Percentiles rank a stretch among this genome's conserved stretches.
Conservation (phyloP, 2,797 vertebrate genomes). For the Darevskia mixta region DNA sequence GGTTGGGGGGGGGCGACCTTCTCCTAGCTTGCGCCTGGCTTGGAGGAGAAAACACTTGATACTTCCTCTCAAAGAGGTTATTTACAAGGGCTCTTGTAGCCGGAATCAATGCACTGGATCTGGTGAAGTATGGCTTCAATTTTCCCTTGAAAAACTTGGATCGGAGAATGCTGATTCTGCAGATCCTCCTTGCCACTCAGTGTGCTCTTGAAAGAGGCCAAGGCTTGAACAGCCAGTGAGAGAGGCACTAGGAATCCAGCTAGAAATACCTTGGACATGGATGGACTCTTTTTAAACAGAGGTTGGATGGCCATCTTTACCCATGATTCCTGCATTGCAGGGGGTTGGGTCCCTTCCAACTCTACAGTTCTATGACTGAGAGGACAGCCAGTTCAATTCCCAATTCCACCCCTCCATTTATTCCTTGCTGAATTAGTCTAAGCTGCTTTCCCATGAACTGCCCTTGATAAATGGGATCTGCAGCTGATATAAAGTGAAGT, state of each 20-base stretch:
- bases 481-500: neutral
- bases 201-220: constrained; percentile 54
- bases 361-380: neutral
- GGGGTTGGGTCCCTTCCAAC: too few relatives aligned
- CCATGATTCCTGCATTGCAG: too few relatives aligned
- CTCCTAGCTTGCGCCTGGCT: rapidly evolving
- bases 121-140: constrained; percentile 63
- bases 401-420: neutral
- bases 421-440: neutral
- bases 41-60: constrained; percentile 48
- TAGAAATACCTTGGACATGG: too few relatives aligned
- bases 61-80: constrained; percentile 43
- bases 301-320: too few relatives aligned
- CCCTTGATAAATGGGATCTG: neutral
- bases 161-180: constrained; percentile 63
- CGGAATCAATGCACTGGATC: constrained; percentile 61
- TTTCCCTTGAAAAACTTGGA: constrained; percentile 68
- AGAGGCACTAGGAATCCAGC: rapidly evolving
- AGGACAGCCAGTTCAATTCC: neutral
- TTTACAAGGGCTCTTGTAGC: constrained; percentile 62
- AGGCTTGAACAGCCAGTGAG: neutral
- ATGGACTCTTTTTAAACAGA: too few relatives aligned
- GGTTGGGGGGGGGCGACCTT: constrained; percentile 33
- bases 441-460: neutral
- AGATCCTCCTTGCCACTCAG: constrained; percentile 47